Base-by-base conservation (phyloP, 2,113 vertebrate species). In the Sinocyclocheilus rhinocerous region DNA sequence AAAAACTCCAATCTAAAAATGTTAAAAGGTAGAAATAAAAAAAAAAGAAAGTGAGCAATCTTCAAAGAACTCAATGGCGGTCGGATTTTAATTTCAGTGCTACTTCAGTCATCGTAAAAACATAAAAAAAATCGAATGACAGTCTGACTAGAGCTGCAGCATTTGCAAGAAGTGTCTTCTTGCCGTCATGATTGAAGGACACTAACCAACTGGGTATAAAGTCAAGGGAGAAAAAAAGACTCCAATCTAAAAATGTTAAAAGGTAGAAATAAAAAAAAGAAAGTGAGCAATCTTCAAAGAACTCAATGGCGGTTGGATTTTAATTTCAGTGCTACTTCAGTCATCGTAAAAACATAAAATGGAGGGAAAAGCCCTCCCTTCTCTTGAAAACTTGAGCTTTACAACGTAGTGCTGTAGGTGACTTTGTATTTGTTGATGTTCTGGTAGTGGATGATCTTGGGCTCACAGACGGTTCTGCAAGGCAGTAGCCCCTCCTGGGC, bases 341-440 rank as follows among this genome's bases (percentile, higher is more conserved):
- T 85, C 87, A 76, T 83, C 48, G n/a, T 91, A 61, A 65, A 81
- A 69, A 81, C 24, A 45, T 50, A 73, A 52, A 63, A 76, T 42
- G 26, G 72, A 8, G 67, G 48, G 9, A 87, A 83, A 82, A 85
- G 70, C 61, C 12, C 57, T 79, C 29, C 61, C 18, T 52, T 42
- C 26, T 36, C 24, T 39, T 0, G 26, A 69, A 78, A 57, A 48
- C 55, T 70, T 63, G 85, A 73, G 63, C 29, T 45, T 94, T 94
- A 97, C 29, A 95, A 94, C 24, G 94, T 95, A 94, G 95, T 94
- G 88, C 85, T 87, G 3, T 99, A 99, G 92, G 96, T 97, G 92
- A 99, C 98, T 73, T 96, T 95, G 93, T 99, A 99, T 94, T 97
- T 99, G 95, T 99, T 98, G 89, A 99, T 94, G 95, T 93, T 95